A percentile compares a stretch with the other conserved stretches of the same genome.
Evolutionary conservation across 2,797 vertebrate genomes (phyloP).

Genomic region (Myotis daubentonii): DNA sequence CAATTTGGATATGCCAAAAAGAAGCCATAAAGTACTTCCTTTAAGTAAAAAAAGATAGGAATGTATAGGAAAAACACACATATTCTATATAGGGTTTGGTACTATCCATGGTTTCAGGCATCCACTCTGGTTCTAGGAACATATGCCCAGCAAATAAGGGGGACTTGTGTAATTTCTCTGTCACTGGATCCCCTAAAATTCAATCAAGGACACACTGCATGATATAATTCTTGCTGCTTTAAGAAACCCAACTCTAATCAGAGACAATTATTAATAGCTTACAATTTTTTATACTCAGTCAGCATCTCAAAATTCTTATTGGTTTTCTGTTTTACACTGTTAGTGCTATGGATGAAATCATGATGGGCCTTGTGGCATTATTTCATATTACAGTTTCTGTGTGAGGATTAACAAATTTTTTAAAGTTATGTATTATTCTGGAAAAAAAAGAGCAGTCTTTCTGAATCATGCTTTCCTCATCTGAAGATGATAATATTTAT

Average conservation of each 20-base stretch:
- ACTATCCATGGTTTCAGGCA: not conserved
- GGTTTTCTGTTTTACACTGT: not conserved
- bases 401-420: not conserved
- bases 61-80: not conserved
- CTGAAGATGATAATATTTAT: not conserved
- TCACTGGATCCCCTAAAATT: not conserved
- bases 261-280: not conserved
- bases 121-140: not conserved
- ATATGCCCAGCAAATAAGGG: not conserved
- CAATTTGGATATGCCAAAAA: not conserved
- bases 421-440: not conserved
- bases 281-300: not conserved
- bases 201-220: not conserved
- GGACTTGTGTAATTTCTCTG: not conserved
- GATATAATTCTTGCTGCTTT: not conserved
- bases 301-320: not conserved
- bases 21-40: not conserved
- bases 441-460: not conserved
- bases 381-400: conserved; percentile 2
- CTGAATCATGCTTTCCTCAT: not conserved
- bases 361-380: not conserved
- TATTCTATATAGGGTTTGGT: not conserved
- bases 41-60: not conserved
- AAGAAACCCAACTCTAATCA: not conserved
- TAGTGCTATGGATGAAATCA: not conserved